Evolutionary conservation across 2,888 invertebrate genomes (phyloP).

Genomic region (Tenthredo notha): DNA sequence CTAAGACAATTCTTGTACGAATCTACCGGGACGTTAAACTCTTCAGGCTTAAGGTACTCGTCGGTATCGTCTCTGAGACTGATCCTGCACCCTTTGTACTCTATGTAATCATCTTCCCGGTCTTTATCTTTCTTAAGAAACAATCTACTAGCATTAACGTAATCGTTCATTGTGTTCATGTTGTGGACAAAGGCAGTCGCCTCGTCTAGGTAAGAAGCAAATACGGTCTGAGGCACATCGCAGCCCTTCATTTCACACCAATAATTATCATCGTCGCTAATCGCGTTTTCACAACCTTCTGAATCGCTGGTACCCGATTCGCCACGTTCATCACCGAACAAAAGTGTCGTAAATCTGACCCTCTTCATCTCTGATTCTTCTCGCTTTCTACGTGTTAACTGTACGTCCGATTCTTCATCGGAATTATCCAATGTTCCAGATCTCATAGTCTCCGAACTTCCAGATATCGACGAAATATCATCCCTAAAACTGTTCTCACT

Average conservation of each 20-base stretch:
- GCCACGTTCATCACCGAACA: conserved; percentile 47
- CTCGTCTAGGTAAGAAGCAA: conserved; percentile 68
- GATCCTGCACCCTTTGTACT: conserved; percentile 59
- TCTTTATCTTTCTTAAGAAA: conserved; percentile 57
- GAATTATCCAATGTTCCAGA: conserved; percentile 13
- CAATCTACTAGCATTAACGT: conserved; percentile 62
- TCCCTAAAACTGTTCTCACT: conserved; percentile 35
- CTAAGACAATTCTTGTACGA: conserved; percentile 69
- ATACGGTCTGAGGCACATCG: conserved; percentile 52
- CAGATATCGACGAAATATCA: conserved; percentile 39
- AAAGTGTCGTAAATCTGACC: conserved; percentile 58
- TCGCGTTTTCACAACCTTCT: conserved; percentile 58
- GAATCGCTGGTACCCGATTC: conserved; percentile 60
- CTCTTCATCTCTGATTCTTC: conserved; percentile 54
- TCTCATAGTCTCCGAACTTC: conserved; percentile 22
- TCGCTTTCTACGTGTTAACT: background rate
- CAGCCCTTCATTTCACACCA: conserved; percentile 16
- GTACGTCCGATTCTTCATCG: conserved; percentile 38
- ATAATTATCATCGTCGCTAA: conserved; percentile 36
- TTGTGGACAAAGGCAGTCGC: conserved; percentile 70
- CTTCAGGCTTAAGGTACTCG: conserved; percentile 56
- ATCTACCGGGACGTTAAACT: conserved; percentile 57
- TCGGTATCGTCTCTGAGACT: conserved; percentile 60
- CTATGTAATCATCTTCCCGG: conserved; percentile 58
- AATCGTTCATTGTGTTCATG: conserved; percentile 70